Evolutionary conservation across 2,797 vertebrate genomes (phyloP).

Genomic region (Malacoctenus gilli): DNA sequence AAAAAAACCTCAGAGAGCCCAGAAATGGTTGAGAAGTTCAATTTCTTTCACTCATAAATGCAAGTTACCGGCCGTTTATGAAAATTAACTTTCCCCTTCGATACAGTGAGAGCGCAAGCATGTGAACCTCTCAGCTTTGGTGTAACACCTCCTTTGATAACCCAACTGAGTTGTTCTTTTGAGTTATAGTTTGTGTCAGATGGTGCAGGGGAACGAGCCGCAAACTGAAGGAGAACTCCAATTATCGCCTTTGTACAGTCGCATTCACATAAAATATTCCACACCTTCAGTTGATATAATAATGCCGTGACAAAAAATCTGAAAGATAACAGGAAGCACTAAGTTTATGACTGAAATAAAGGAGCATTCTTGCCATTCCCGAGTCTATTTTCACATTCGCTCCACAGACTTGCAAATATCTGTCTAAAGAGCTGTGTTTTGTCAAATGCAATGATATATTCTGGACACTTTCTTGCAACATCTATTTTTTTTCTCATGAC

Average conservation of each 20-base stretch:
- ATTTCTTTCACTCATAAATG: constrained; percentile 9
- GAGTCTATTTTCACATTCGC: too few relatives aligned
- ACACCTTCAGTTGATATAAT: neutral
- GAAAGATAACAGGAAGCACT: neutral
- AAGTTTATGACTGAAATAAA: neutral
- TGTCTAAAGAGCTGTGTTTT: too few relatives aligned
- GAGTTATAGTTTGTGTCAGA: constrained; percentile 4
- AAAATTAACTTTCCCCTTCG: neutral
- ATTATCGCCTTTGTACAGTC: constrained; percentile 14
- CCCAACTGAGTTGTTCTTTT: too few relatives aligned
- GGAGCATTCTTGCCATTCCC: too few relatives aligned
- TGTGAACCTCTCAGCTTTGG: neutral
- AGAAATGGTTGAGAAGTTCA: constrained; percentile 15
- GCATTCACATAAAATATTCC: neutral
- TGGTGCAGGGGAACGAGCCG: neutral
- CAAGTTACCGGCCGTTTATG: neutral
- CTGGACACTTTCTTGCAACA: too few relatives aligned
- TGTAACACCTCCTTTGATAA: too few relatives aligned
- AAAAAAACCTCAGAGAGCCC: neutral
- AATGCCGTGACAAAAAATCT: neutral
- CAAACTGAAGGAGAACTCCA: constrained; percentile 6
- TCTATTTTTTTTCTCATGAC: constrained; percentile 9
- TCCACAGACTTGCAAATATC: too few relatives aligned
- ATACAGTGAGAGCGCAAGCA: neutral
- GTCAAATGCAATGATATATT: too few relatives aligned